A percentile compares a stretch with the other conserved stretches of the same genome.
Evolutionary conservation across 1,140 invertebrate genomes (phyloP).

Genomic region (Pentalonia nigronervosa): DNA sequence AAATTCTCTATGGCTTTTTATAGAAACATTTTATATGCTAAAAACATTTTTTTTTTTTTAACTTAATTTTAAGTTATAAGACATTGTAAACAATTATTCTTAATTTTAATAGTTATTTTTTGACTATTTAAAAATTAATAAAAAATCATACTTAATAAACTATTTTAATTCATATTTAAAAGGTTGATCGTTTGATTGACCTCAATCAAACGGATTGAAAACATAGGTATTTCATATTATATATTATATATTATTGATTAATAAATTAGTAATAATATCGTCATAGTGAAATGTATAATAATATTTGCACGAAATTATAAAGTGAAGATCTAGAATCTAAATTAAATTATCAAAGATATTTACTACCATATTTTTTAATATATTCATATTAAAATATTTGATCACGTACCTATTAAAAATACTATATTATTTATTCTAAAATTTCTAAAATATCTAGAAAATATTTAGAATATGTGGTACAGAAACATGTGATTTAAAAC

Average conservation of each 20-base stretch:
- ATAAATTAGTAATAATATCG: background rate
- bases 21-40: background rate
- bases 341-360: background rate
- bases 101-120: background rate
- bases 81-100: background rate
- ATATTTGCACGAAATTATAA: background rate
- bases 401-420: background rate
- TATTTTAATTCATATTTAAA: conserved; percentile 4
- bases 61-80: background rate
- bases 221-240: background rate
- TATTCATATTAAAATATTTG: background rate
- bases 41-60: background rate
- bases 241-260: conserved; percentile 4
- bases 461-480: no score
- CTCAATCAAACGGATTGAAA: background rate
- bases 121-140: background rate
- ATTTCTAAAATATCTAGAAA: background rate
- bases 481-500: no score
- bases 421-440: background rate
- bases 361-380: background rate
- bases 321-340: background rate
- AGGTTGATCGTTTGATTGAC: conserved; percentile 34
- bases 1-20: background rate
- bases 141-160: background rate
- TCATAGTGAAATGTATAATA: background rate